Evolutionary conservation across 2,888 invertebrate genomes (phyloP).

Genomic region (Agrotis puta): DNA sequence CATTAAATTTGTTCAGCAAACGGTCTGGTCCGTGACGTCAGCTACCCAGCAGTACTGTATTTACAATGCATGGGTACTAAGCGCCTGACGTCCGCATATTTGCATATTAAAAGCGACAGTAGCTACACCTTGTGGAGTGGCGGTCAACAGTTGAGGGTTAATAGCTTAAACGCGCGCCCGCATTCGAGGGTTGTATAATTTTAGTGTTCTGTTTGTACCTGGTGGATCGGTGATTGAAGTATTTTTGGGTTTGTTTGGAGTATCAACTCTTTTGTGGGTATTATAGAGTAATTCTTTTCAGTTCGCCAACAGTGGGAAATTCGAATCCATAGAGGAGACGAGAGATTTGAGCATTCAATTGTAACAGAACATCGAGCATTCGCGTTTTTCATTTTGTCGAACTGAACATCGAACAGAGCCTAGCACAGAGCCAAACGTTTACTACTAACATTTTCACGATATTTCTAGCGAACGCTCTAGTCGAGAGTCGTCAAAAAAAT

Average conservation of each 20-base stretch:
- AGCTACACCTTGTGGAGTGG: constrained; percentile 35
- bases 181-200: constrained; percentile 38
- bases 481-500: too few species aligned
- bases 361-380: too few species aligned
- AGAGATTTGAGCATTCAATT: too few species aligned
- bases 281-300: too few species aligned
- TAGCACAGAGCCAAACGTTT: too few species aligned
- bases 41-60: constrained; percentile 41
- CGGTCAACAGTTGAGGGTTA: constrained; percentile 62
- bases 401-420: too few species aligned
- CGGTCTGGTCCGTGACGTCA: constrained; percentile 66
- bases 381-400: too few species aligned
- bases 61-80: constrained; percentile 63
- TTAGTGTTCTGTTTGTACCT: neutral
- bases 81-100: constrained; percentile 57
- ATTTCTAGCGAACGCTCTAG: too few species aligned
- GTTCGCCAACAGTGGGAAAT: too few species aligned
- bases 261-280: neutral
- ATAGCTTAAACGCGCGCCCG: constrained; percentile 47
- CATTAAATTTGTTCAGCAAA: constrained; percentile 72
- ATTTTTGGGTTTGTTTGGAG: neutral
- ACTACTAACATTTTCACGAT: too few species aligned
- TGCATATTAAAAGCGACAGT: constrained; percentile 62
- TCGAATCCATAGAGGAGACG: too few species aligned
- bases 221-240: neutral